Evolutionary conservation across 2,797 vertebrate genomes (phyloP), one percentile per base, ranked within the genome.

Genomic region (Rhyacichthys aspro): DNA sequence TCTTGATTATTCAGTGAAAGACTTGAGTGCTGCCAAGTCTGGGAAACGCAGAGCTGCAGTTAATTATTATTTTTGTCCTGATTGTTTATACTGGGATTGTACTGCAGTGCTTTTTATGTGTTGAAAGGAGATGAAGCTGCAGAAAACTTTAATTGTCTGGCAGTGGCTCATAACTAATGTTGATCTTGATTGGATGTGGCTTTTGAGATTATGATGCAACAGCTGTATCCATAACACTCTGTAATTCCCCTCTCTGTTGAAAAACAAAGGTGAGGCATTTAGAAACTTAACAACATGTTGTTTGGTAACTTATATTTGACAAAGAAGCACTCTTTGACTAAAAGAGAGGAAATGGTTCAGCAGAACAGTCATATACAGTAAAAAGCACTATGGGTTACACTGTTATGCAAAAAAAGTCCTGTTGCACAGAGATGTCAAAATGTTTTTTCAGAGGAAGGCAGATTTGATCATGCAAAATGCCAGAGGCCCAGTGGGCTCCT

Each of bases 121-220:
- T 14, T 38, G 43, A 54, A 34, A 43, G 14, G 8, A 38, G 49
- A 67, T 70, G 60, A 52, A 61, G 10, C 43, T 60, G 41, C 23
- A 50, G 46, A 36, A n/a, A 53, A 64, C 68, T 53, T 80, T 78
- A 82, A 79, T 75, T 67, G 50, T 43, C 19, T 38, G 68, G 67
- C 65, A 74, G 74, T 56, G 72, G 68, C 67, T 66, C 38, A 34
- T 43, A 67, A 72, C 72, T 78, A 45, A 45, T 74, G 81, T 68
- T 70, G 67, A 60, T 72, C 66, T 76, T 79, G 84, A 90, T 81
- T 90, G 71, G 74, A 78, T 83, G 77, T 73, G 79, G 74, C 69
- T 60, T 47, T 63, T 84, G 80, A 87, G 79, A 71, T 88, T 87
- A 87, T 79, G 11, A 32, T 71, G 44, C 65, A 79, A 55, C 73